phyloP scores from a whole-genome alignment of 2,797 vertebrate species.

The Parambassis ranga region DNA sequence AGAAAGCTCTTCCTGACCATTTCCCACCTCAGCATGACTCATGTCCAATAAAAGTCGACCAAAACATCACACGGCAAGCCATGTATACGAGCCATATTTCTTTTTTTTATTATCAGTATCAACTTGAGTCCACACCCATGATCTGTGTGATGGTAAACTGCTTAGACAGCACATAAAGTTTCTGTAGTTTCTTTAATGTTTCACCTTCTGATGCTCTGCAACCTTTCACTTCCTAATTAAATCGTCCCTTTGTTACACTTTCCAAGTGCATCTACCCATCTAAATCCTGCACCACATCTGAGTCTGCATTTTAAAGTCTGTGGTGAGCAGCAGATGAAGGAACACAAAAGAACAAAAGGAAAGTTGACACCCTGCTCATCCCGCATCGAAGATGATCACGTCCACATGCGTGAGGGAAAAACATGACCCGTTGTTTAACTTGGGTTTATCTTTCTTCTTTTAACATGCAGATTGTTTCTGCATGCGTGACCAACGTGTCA shows the following conservation, averaged over 20 bases:
- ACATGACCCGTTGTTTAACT: background rate
- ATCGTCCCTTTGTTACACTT: no score
- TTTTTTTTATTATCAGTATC: no score
- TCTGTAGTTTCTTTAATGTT: no score
- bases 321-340: background rate
- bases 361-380: constrained; percentile 26
- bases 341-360: constrained; percentile 19
- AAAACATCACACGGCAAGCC: no score
- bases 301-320: background rate
- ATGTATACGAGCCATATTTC: no score
- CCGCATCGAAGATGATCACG: constrained; percentile 15
- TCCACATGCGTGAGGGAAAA: constrained; percentile 26
- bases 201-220: background rate
- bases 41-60: background rate
- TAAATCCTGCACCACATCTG: background rate
- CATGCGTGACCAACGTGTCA: background rate
- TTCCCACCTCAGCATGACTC: constrained; percentile 34
- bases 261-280: background rate
- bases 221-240: no score
- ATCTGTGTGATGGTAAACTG: no score
- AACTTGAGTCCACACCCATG: no score
- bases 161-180: no score
- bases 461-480: background rate
- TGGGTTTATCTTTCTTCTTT: background rate
- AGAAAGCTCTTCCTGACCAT: constrained; percentile 56